These are phyloP conservation scores for Chymomyza fuscimana DNA, from an alignment of 2,888 invertebrate species.

Conservation along the genomic window DNA sequence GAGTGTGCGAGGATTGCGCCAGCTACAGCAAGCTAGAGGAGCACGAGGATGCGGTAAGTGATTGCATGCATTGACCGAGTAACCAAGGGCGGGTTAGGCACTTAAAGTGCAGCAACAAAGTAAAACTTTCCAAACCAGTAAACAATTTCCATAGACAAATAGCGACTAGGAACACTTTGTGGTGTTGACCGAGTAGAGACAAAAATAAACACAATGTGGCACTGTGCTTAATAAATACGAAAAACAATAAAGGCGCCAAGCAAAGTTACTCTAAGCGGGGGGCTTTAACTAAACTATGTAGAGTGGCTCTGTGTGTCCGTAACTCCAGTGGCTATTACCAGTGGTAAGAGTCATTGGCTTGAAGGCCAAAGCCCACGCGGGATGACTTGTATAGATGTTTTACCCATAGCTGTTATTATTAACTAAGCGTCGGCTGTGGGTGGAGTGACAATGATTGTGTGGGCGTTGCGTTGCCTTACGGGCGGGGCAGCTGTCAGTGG, in stretches of 20 bases:
- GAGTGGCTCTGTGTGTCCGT: neutral
- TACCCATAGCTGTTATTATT: conserved; percentile 11
- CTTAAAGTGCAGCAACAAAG: conserved; percentile 1
- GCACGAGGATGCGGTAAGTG: conserved; percentile 88
- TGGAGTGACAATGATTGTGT: conserved; percentile 41
- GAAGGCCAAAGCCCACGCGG: neutral
- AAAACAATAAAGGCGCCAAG: conserved; percentile 27
- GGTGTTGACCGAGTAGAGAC: conserved; percentile 4
- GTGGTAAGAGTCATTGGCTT: neutral
- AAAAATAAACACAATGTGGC: conserved; percentile 52
- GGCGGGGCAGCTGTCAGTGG: conserved; percentile 30
- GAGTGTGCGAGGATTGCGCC: conserved; percentile 95
- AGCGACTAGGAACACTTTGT: neutral
- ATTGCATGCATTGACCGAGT: conserved; percentile 5
- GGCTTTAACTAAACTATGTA: neutral
- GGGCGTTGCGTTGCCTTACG: conserved; percentile 22
- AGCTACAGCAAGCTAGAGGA: conserved; percentile 93
- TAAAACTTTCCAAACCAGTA: conserved; percentile 56
- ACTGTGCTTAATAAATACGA: conserved; percentile 62
- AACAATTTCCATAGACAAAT: conserved; percentile 44
- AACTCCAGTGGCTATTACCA: neutral
- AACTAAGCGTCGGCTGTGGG: conserved; percentile 28
- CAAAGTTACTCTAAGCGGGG: neutral
- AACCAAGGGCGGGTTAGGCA: neutral
- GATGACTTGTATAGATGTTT: neutral